These are phyloP conservation scores for Synchiropus splendidus DNA, from an alignment of 2,113 vertebrate genomes.

Conservation along the genomic window DNA sequence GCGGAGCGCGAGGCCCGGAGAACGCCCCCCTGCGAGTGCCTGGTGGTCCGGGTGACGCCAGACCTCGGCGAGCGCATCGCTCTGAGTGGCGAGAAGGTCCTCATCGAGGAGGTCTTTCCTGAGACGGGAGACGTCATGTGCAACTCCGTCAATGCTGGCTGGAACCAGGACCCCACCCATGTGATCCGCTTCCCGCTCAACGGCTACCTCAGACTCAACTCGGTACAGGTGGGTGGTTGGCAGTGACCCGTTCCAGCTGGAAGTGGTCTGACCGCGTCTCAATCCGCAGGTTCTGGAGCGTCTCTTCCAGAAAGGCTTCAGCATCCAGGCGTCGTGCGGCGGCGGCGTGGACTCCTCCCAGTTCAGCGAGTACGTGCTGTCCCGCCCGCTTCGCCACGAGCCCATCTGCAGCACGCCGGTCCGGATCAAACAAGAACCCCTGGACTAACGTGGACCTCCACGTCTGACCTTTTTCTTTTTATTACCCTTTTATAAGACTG, in stretches of 20 bases:
- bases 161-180: constrained; percentile 92
- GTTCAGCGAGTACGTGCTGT: constrained; percentile 88
- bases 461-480: too few species aligned
- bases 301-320: constrained; percentile 84
- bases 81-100: constrained; percentile 82
- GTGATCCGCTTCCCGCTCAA: constrained; percentile 89
- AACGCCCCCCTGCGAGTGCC: constrained; percentile 76
- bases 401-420: constrained; percentile 67
- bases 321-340: constrained; percentile 76
- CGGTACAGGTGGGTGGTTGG: constrained; percentile 74
- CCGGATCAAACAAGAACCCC: constrained; percentile 88
- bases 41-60: constrained; percentile 83
- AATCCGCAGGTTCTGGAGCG: constrained; percentile 79
- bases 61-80: constrained; percentile 86
- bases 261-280: not conserved
- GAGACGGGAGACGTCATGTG: constrained; percentile 90
- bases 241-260: not conserved
- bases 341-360: constrained; percentile 87
- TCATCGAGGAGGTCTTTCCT: constrained; percentile 87
- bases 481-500: too few species aligned
- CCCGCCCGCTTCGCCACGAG: constrained; percentile 71
- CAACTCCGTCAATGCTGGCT: constrained; percentile 85
- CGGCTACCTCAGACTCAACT: constrained; percentile 84
- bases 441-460: too few species aligned
- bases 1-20: constrained; percentile 77